These are phyloP conservation scores for Neocrepidodera transversa DNA, from an alignment of 2,888 invertebrate genomes.

Conservation along the genomic window DNA sequence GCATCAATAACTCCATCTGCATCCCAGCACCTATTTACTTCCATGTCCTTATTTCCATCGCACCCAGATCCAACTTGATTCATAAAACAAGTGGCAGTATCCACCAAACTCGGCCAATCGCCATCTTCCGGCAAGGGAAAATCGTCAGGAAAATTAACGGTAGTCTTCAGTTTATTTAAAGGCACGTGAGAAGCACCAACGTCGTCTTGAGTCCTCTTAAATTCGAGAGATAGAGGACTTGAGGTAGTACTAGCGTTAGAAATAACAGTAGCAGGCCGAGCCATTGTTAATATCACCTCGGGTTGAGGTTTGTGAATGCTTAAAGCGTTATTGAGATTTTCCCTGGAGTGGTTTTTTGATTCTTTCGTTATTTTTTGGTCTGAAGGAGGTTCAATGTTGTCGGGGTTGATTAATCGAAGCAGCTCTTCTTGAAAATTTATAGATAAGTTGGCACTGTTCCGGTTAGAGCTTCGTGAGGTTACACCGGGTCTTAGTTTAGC, in stretches of 20 bases:
- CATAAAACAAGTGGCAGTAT: conserved; percentile 74
- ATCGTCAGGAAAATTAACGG: conserved; percentile 55
- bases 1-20: conserved; percentile 58
- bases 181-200: conserved; percentile 53
- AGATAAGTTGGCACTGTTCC: conserved; percentile 68
- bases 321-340: conserved; percentile 55
- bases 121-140: conserved; percentile 74
- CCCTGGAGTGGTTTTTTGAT: conserved; percentile 51
- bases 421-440: conserved; percentile 84
- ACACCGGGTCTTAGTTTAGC: conserved; percentile 65
- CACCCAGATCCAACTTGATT: conserved; percentile 48
- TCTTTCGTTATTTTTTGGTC: conserved; percentile 46
- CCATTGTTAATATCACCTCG: conserved; percentile 71
- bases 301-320: conserved; percentile 58
- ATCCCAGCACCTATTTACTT: conserved; percentile 43
- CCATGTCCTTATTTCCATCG: conserved; percentile 30
- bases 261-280: conserved; percentile 71
- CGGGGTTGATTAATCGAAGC: conserved; percentile 83
- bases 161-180: conserved; percentile 45
- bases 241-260: conserved; percentile 69
- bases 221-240: conserved; percentile 65
- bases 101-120: conserved; percentile 83
- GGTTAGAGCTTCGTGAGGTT: conserved; percentile 61
- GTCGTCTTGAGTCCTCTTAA: conserved; percentile 66
- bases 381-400: conserved; percentile 63